Base-by-base conservation (phyloP, 2,888 invertebrate species). In the Chalcosyrphus nemorum region DNA sequence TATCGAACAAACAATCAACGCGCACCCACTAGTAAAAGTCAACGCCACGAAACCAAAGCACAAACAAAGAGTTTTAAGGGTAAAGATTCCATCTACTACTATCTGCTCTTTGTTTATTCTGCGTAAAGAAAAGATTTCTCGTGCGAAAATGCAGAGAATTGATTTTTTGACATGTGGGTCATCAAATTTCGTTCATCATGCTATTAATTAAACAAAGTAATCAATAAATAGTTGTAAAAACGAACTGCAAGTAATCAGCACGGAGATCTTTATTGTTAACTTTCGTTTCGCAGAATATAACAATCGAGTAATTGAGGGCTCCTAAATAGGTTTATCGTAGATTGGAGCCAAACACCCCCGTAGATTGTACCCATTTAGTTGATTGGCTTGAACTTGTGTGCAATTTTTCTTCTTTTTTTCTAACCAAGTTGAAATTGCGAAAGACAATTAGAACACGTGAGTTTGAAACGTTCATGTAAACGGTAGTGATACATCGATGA, bases 121-220 rank as follows among this genome's bases (percentile, higher is more conserved):
- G 35, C 21, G 17, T 24, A 32, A 13, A 29, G n/a, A n/a, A n/a
- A n/a, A 17, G 17, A 19, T 52, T 0, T 41, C 29, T 6, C 27
- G n/a, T 63, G 38, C 68, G n/a, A 47, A 59, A 57, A 9, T 29
- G 43, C 29, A 24, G 0, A 24, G 54, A 66, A 35, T 32, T 43
- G 68, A 68, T 57, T 24, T 43, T 45, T 19, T 21, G 21, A n/a
- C 32, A 80, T 59, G 63, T 65, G 70, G 76, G 81, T 57, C 76
- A 65, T 59, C 35, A 6, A 43, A 54, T 29, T 61, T 27, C 5
- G 54, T 6, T 19, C 29, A n/a, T 7, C 35, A 4, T 6, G 27
- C 17, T 38, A 38, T 32, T n/a, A 21, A 63, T 17, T 15, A 11
- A 38, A 27, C 21, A 27, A 41, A 24, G n/a, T 11, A 68, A 54